Evolutionary conservation across 2,797 vertebrate genomes (phyloP).

Genomic region (Zalophus californianus): DNA sequence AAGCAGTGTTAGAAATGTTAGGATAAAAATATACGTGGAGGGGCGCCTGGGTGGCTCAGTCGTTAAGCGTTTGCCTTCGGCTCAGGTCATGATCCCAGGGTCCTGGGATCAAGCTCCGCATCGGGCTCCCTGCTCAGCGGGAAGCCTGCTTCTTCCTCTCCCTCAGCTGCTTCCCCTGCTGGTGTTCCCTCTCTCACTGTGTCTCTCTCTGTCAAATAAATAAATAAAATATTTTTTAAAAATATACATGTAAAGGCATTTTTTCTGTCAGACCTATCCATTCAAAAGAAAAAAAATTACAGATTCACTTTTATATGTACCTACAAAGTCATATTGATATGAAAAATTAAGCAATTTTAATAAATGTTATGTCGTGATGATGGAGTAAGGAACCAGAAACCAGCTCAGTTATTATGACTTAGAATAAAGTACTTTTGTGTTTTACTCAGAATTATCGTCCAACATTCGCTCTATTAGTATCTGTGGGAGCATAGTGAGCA

Average conservation of each 20-base stretch:
- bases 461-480: neutral
- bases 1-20: neutral
- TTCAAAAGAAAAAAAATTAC: neutral
- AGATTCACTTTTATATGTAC: neutral
- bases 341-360: slow-evolving; percentile 32
- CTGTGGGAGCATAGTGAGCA: neutral
- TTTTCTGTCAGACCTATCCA: neutral
- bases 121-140: too few relatives aligned
- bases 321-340: neutral
- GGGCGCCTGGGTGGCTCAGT: too few relatives aligned
- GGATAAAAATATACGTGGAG: neutral
- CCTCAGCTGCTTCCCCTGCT: too few relatives aligned
- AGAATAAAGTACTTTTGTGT: neutral
- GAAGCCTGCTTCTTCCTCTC: too few relatives aligned
- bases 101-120: too few relatives aligned
- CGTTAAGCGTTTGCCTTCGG: too few relatives aligned
- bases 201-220: too few relatives aligned
- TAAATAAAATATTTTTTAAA: too few relatives aligned
- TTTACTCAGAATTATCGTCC: neutral
- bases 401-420: neutral
- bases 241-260: neutral
- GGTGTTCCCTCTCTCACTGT: too few relatives aligned
- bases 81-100: too few relatives aligned
- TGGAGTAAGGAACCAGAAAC: neutral
- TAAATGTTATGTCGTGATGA: neutral